These are phyloP conservation scores for Zingel zingel DNA, from an alignment of 2,113 vertebrate species.

Conservation along the genomic window DNA sequence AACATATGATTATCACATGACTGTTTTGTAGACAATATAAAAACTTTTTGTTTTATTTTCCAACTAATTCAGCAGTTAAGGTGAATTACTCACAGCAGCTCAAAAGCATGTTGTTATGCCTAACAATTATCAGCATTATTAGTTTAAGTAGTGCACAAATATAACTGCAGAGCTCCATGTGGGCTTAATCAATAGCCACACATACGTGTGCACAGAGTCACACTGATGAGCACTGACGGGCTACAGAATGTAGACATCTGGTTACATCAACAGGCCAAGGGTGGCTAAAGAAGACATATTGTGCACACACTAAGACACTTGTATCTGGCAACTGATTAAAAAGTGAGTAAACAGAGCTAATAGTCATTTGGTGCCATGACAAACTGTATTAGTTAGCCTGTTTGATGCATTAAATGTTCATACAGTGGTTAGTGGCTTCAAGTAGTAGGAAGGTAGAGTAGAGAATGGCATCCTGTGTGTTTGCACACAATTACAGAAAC, in stretches of 20 bases:
- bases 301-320: conserved; percentile 31
- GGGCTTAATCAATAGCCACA: not conserved
- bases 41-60: not conserved
- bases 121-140: conserved; percentile 9
- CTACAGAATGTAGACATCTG: conserved; percentile 23
- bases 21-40: not conserved
- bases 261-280: conserved; percentile 20
- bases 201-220: conserved; percentile 3
- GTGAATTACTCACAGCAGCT: conserved; percentile 21
- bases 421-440: conserved; percentile 17
- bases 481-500: not conserved
- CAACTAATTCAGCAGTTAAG: not conserved
- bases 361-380: conserved; percentile 59
- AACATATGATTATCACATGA: not conserved
- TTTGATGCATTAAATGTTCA: conserved; percentile 60
- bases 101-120: conserved; percentile 3
- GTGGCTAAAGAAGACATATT: conserved; percentile 49
- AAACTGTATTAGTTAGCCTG: conserved; percentile 48
- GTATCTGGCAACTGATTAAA: conserved; percentile 50
- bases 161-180: conserved; percentile 8
- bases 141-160: conserved; percentile 5
- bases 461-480: conserved; percentile 3
- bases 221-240: not conserved
- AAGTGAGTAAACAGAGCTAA: conserved; percentile 47
- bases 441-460: conserved; percentile 25